Conservation (phyloP, 2,888 invertebrate species). For the Eurytoma adleriae region DNA sequence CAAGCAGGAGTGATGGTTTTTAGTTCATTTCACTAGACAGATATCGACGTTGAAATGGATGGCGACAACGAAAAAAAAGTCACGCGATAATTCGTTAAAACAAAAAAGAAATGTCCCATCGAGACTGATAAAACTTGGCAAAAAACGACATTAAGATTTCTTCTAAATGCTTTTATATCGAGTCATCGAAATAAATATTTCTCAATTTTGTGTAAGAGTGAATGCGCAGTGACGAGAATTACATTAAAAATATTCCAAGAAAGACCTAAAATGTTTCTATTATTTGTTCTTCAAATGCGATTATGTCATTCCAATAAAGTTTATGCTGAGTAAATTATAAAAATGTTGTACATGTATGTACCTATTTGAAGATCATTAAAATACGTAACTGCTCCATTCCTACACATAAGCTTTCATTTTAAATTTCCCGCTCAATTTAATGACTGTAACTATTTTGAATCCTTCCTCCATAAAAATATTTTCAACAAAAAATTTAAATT, state of each 20-base stretch:
- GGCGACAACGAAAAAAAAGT: conserved; percentile 53
- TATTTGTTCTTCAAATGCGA: conserved; percentile 57
- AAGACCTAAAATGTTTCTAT: conserved; percentile 57
- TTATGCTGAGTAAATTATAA: conserved; percentile 57
- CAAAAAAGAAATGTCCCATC: conserved; percentile 43
- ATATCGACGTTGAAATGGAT: conserved; percentile 43
- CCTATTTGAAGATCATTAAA: conserved; percentile 40
- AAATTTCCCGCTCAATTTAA: conserved; percentile 32
- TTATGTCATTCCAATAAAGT: conserved; percentile 59
- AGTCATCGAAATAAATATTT: conserved; percentile 55
- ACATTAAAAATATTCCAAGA: conserved; percentile 53
- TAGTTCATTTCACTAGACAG: conserved; percentile 51
- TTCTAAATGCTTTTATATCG: conserved; percentile 57
- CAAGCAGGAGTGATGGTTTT: conserved; percentile 53
- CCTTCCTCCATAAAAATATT: neutral
- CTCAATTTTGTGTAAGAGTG: conserved; percentile 52
- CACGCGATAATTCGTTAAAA: conserved; percentile 40
- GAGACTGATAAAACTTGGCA: conserved; percentile 55
- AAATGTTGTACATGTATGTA: conserved; percentile 39
- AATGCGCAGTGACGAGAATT: conserved; percentile 49
- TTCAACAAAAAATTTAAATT: neutral
- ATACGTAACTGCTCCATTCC: conserved; percentile 31
- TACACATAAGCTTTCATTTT: conserved; percentile 21
- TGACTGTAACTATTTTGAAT: neutral
- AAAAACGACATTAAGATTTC: conserved; percentile 55